Percentiles rank a stretch among this genome's conserved stretches.
phyloP scores from a whole-genome alignment of 2,888 invertebrate genomes.

The Cephus spinipes region DNA sequence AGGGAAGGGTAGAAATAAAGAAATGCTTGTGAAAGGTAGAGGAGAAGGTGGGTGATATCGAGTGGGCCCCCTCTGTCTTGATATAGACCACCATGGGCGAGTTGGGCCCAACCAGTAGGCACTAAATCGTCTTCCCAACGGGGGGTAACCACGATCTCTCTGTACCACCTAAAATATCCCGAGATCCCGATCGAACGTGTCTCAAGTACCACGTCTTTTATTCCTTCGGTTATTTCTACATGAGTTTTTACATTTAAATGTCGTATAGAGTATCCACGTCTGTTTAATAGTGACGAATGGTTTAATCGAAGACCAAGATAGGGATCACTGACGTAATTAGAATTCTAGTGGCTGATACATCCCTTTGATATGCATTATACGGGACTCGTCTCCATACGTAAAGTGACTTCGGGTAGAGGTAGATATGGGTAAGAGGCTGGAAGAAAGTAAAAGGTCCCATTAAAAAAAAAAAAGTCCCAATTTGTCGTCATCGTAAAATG shows the following conservation, averaged over 20 bases:
- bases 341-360: background rate
- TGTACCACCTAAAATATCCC: constrained; percentile 56
- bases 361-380: background rate
- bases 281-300: background rate
- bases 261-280: background rate
- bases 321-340: background rate
- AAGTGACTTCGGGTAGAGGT: background rate
- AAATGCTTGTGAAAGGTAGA: constrained; percentile 9
- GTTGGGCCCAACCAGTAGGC: constrained; percentile 53
- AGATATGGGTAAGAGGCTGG: background rate
- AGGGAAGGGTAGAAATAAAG: constrained; percentile 9
- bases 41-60: constrained; percentile 39
- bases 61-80: constrained; percentile 49
- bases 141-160: constrained; percentile 54
- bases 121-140: constrained; percentile 62
- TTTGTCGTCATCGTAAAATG: background rate
- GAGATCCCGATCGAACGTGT: constrained; percentile 49
- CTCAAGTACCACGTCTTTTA: constrained; percentile 16
- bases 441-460: background rate
- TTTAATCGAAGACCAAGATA: background rate
- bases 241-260: constrained; percentile 7
- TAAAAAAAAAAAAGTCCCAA: background rate
- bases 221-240: constrained; percentile 22
- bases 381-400: background rate
- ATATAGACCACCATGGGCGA: constrained; percentile 56